Evolutionary conservation across 1,140 invertebrate genomes (phyloP).

Genomic region (Drosophila yakuba): DNA sequence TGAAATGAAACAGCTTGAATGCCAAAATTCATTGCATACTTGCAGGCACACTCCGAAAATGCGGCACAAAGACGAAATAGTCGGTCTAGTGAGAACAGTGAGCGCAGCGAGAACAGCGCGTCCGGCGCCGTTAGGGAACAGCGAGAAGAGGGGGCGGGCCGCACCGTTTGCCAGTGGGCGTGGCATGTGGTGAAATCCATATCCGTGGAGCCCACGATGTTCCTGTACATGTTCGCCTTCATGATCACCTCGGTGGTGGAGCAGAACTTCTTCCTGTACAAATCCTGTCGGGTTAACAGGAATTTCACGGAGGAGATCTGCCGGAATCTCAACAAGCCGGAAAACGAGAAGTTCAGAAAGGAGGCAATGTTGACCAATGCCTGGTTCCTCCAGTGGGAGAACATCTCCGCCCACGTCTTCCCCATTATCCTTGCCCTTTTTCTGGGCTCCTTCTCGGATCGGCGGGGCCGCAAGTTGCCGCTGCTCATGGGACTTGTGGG

Average conservation of each 20-base stretch:
- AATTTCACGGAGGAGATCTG: conserved; percentile 88
- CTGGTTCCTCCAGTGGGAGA: conserved; percentile 90
- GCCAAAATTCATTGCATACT: conserved; percentile 46
- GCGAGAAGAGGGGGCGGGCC: neutral
- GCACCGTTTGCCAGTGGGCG: conserved; percentile 25
- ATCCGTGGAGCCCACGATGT: conserved; percentile 91
- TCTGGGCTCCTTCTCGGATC: conserved; percentile 91
- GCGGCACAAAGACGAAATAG: conserved; percentile 32
- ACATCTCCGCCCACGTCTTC: conserved; percentile 88
- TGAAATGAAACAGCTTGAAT: too few species aligned
- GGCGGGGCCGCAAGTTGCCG: conserved; percentile 87
- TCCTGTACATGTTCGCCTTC: conserved; percentile 92
- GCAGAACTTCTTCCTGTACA: conserved; percentile 90
- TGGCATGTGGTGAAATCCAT: conserved; percentile 63
- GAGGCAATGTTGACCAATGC: conserved; percentile 89
- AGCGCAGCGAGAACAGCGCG: conserved; percentile 8
- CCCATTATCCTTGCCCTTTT: conserved; percentile 91
- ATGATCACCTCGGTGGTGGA: conserved; percentile 92
- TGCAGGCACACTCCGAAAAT: conserved; percentile 49
- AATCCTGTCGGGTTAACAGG: conserved; percentile 90
- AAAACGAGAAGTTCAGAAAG: conserved; percentile 86
- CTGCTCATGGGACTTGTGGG: conserved; percentile 89
- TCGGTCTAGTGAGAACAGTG: conserved; percentile 10
- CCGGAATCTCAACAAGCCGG: conserved; percentile 85
- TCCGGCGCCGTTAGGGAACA: conserved; percentile 5